Evolutionary conservation across 1,140 invertebrate species (phyloP).

Genomic region (Drosophila equinoxialis): DNA sequence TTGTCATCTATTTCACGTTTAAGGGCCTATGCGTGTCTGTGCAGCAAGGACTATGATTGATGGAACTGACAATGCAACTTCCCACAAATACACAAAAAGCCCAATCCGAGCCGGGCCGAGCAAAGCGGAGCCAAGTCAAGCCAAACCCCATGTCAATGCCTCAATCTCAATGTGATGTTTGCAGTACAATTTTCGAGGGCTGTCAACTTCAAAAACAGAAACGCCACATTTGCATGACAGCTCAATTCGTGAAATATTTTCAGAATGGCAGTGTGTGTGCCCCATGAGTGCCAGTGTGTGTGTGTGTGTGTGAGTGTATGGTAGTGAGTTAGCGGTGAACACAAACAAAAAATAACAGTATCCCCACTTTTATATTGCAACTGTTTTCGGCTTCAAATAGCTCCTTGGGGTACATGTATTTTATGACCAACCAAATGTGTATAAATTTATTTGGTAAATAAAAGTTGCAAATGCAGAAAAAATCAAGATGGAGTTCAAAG

Average conservation of each 20-base stretch:
- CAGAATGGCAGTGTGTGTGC: slow-evolving; percentile 5
- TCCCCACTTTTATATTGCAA: slow-evolving; percentile 30
- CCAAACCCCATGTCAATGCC: slow-evolving; percentile 28
- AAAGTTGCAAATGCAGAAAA: background rate
- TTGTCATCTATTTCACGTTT: slow-evolving; percentile 20
- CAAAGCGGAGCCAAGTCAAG: background rate
- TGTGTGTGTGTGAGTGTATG: slow-evolving; percentile 15
- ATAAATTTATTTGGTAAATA: background rate
- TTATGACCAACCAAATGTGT: background rate
- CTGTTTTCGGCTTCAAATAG: slow-evolving; percentile 30
- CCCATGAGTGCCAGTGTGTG: slow-evolving; percentile 13
- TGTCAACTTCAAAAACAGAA: slow-evolving; percentile 80
- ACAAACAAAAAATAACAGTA: slow-evolving; percentile 19
- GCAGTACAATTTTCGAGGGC: slow-evolving; percentile 67
- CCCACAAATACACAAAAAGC: slow-evolving; percentile 24
- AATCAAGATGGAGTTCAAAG: no score
- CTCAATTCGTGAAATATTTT: slow-evolving; percentile 79
- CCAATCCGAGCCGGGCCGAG: slow-evolving; percentile 15
- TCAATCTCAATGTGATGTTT: slow-evolving; percentile 64
- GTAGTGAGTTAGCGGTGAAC: slow-evolving; percentile 32
- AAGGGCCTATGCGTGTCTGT: slow-evolving; percentile 50
- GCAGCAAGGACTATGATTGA: slow-evolving; percentile 54
- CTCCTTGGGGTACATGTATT: background rate
- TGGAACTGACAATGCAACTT: slow-evolving; percentile 70
- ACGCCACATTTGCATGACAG: slow-evolving; percentile 79